These are phyloP conservation scores for Pseudochaenichthys georgianus DNA, from an alignment of 2,797 vertebrate species.

Conservation along the genomic window DNA sequence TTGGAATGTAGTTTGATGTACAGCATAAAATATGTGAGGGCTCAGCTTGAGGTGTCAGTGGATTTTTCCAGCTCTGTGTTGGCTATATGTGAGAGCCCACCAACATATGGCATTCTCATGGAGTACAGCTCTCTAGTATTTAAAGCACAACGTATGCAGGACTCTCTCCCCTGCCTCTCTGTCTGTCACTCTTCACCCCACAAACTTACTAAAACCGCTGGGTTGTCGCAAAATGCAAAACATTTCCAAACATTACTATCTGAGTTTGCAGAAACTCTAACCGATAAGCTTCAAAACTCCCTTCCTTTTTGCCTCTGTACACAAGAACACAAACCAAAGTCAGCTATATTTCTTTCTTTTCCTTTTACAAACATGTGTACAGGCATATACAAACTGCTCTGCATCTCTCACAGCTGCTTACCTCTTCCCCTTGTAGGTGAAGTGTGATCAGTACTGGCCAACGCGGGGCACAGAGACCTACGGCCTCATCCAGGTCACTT, in stretches of 20 bases:
- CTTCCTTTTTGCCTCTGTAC: constrained; percentile 19
- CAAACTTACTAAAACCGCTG: constrained; percentile 51
- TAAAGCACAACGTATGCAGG: constrained; percentile 19
- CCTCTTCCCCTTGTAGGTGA: constrained; percentile 86
- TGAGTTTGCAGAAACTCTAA: constrained; percentile 41
- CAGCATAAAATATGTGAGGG: constrained; percentile 17
- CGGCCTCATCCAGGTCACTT: constrained; percentile 95
- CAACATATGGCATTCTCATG: constrained; percentile 35
- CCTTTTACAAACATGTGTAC: constrained; percentile 29
- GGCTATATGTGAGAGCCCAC: constrained; percentile 46
- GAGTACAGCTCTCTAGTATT: constrained; percentile 20
- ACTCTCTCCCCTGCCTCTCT: constrained; percentile 14
- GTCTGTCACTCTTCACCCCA: constrained; percentile 41
- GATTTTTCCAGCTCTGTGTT: constrained; percentile 43
- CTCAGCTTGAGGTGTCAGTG: constrained; percentile 28
- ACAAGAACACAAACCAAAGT: constrained; percentile 36
- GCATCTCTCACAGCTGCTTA: constrained; percentile 37
- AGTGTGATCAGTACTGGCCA: constrained; percentile 99
- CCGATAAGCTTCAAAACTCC: constrained; percentile 54
- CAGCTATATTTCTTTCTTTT: constrained; percentile 30
- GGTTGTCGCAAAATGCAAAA: constrained; percentile 38
- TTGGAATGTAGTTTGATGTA: constrained; percentile 25
- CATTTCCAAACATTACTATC: constrained; percentile 40
- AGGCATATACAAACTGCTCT: constrained; percentile 2
- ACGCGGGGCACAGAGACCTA: constrained; percentile 97